phyloP scores from a whole-genome alignment of 2,888 invertebrate species.

The Melangyna quadrimaculata region DNA sequence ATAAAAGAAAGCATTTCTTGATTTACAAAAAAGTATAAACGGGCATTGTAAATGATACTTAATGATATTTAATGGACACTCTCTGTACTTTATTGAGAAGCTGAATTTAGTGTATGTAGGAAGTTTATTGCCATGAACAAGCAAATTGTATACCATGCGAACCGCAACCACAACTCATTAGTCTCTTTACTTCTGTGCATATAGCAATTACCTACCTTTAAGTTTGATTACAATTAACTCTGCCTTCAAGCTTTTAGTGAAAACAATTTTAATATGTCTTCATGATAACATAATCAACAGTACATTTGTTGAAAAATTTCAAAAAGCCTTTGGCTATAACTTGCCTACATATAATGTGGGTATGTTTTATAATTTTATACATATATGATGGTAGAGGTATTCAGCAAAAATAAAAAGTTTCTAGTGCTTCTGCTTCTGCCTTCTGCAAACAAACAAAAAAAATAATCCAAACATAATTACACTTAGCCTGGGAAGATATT shows the following conservation, averaged over 20 bases:
- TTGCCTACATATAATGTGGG: neutral
- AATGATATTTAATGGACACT: no score
- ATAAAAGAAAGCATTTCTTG: no score
- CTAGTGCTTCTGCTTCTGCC: neutral
- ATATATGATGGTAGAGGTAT: no score
- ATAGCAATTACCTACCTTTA: neutral
- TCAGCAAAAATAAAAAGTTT: neutral
- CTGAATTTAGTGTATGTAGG: no score
- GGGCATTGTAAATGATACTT: no score
- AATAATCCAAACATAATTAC: neutral
- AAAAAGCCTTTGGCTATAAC: conserved; percentile 14
- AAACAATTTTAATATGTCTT: conserved; percentile 15
- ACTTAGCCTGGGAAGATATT: neutral
- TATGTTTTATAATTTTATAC: no score
- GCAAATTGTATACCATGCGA: neutral
- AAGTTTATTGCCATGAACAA: no score
- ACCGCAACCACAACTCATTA: no score
- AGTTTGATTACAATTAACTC: conserved; percentile 24
- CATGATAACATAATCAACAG: conserved; percentile 56
- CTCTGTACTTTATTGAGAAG: no score
- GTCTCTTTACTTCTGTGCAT: neutral
- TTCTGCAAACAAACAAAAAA: neutral
- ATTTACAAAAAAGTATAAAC: no score
- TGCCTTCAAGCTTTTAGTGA: conserved; percentile 4
- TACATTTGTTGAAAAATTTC: conserved; percentile 16